Percentiles rank a stretch among this genome's conserved stretches.
These are phyloP conservation scores for Carcina quercana DNA, from an alignment of 2,888 invertebrate genomes.

Conservation along the genomic window DNA sequence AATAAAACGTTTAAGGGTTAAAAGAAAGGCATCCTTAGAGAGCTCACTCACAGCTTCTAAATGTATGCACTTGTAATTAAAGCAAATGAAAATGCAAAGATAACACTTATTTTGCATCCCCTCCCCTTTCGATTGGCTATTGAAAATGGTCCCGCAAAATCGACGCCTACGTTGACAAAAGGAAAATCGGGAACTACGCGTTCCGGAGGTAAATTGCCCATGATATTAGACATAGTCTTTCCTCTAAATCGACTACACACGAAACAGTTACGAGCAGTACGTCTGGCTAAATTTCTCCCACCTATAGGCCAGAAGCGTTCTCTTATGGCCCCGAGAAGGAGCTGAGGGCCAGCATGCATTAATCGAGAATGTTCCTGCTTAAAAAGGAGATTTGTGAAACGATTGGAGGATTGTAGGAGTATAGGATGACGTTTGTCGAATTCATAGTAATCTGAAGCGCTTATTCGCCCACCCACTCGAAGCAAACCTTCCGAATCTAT, in stretches of 20 bases:
- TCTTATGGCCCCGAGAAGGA: constrained; percentile 9
- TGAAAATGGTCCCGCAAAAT: constrained; percentile 9
- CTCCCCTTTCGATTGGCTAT: constrained; percentile 11
- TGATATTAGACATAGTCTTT: constrained; percentile 7
- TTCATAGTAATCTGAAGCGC: constrained; percentile 3
- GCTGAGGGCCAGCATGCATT: constrained; percentile 14
- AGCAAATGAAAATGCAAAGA: constrained; percentile 18
- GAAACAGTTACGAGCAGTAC: constrained; percentile 8
- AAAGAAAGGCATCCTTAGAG: constrained; percentile 20
- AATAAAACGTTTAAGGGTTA: constrained; percentile 22
- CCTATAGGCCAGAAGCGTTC: constrained; percentile 13
- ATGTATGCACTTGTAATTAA: constrained; percentile 21
- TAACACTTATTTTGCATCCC: constrained; percentile 14
- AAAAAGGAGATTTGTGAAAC: constrained; percentile 10
- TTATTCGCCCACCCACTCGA: constrained; percentile 13
- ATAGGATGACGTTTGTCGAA: constrained; percentile 13
- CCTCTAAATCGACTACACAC: constrained; percentile 8
- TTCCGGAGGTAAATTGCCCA: constrained; percentile 12
- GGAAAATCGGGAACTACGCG: constrained; percentile 11
- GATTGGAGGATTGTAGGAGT: constrained; percentile 7
- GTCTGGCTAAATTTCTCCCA: constrained; percentile 11
- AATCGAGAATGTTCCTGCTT: constrained; percentile 6
- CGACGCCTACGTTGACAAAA: constrained; percentile 4
- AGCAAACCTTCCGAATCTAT: constrained; percentile 8
- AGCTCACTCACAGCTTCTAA: constrained; percentile 22